Base-by-base conservation (phyloP, 2,797 vertebrate species). In the Lutjanus argentimaculatus region DNA sequence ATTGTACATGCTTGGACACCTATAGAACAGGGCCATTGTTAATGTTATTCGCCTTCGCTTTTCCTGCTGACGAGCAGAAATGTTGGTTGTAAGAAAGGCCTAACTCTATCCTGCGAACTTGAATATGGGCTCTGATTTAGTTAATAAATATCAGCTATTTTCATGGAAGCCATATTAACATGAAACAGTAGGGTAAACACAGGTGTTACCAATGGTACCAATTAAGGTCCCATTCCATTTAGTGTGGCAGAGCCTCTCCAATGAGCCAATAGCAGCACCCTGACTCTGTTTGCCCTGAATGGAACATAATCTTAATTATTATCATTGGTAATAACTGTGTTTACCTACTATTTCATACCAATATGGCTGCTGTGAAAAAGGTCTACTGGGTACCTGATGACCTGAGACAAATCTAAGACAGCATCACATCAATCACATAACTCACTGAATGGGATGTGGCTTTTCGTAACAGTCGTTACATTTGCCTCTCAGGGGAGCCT, bases 401-500 rank as follows among this genome's bases (percentile, higher is more conserved):
- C 71, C 45, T 40, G 16, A 46, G 62, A 71, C 53, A 42, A 56
- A 65, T 64, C 0, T 8, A 19, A 14, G 42, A 51, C 14, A 43
- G 19, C 17, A 15, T 48, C 46, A 21, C 36, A 30, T 25, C n/a
- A 45, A 19, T 15, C 19, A 66, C 19, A 30, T 56, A 43, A 49
- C 19, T 15, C 30, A 11, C 6, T 16, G 25, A 57, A 63, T 59
- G 13, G 2, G 49, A 61, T 61, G 19, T 3, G 46, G 58, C 72
- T 69, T 69, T 36, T 36, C 6, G 16, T 12, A 59, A 80, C 66
- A 82, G 67, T 25, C 49, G 46, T 46, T 42, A 22, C 21, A 63
- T 56, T 49, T 51, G 36, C 55, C 67, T 70, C 61, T 85, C 52
- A 21, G 30, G 68, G 74, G 57, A 81, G 69, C 30, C 42, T 77